A percentile compares a stretch with the other conserved stretches of the same genome.
Evolutionary conservation across 2,888 invertebrate species (phyloP).

Genomic region (Catocala nupta): DNA sequence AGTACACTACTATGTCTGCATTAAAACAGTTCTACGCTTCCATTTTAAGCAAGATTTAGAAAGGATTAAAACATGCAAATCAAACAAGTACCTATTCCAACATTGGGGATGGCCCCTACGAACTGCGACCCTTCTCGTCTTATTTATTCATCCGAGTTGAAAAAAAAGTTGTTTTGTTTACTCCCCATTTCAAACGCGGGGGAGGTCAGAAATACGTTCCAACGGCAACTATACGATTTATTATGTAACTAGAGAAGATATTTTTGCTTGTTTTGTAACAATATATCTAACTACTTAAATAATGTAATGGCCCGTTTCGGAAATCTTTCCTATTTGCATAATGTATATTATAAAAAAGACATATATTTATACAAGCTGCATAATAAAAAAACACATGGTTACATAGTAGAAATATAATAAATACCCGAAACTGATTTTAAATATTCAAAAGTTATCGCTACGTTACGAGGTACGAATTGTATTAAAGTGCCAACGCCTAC

Average conservation of each 20-base stretch:
- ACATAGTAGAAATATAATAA: not conserved
- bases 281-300: constrained; percentile 55
- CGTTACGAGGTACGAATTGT: constrained; percentile 30
- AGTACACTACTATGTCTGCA: constrained; percentile 43
- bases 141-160: constrained; percentile 85
- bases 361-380: too few species aligned
- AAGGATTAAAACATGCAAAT: constrained; percentile 87
- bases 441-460: constrained; percentile 33
- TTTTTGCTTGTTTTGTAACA: constrained; percentile 73
- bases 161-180: constrained; percentile 86
- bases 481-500: constrained; percentile 37
- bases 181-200: constrained; percentile 65
- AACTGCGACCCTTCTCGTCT: constrained; percentile 77
- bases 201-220: constrained; percentile 69
- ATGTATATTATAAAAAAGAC: too few species aligned
- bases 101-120: constrained; percentile 74
- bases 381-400: too few species aligned
- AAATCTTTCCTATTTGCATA: constrained; percentile 15
- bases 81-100: constrained; percentile 78
- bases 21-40: constrained; percentile 53
- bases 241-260: constrained; percentile 65
- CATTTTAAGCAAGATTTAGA: constrained; percentile 72
- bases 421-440: constrained; percentile 26
- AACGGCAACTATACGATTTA: constrained; percentile 72
- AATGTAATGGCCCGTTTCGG: constrained; percentile 47